A percentile compares a stretch with the other conserved stretches of the same genome.
Evolutionary conservation across 2,797 vertebrate genomes (phyloP).

Genomic region (Margarornis squamiger): DNA sequence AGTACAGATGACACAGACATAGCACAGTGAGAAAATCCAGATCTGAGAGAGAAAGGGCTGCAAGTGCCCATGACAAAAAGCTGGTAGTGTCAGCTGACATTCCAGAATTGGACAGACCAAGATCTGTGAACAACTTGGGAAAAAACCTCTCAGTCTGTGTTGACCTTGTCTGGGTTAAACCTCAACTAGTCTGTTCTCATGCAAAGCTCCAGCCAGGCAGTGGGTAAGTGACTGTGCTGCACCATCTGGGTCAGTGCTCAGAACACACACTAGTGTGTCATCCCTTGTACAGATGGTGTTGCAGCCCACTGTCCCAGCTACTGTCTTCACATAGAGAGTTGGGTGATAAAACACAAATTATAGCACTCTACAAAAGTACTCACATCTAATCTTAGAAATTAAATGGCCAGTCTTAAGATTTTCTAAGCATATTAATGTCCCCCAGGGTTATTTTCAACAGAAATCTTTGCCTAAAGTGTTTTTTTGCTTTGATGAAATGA

Average conservation of each 20-base stretch:
- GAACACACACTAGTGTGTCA: neutral
- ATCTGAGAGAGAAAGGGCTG: constrained; percentile 17
- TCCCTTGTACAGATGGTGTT: constrained; percentile 17
- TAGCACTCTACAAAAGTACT: neutral
- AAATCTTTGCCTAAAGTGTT: neutral
- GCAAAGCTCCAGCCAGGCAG: neutral
- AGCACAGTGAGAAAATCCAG: constrained; percentile 46
- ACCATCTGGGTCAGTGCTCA: constrained; percentile 40
- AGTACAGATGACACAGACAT: constrained; percentile 37
- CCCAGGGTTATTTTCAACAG: neutral
- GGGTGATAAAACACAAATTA: constrained; percentile 5
- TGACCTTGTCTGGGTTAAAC: constrained; percentile 34
- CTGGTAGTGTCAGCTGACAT: constrained; percentile 13
- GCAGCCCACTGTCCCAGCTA: constrained; percentile 24
- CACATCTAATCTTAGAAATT: neutral
- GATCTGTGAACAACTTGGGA: neutral
- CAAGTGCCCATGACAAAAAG: constrained; percentile 33
- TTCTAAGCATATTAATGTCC: neutral
- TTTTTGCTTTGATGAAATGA: neutral
- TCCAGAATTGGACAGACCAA: constrained; percentile 27
- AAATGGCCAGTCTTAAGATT: neutral
- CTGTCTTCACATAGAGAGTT: neutral
- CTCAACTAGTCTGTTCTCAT: neutral
- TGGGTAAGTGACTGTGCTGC: neutral
- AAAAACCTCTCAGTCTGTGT: neutral